Percentiles rank a stretch among this genome's conserved stretches.
These are phyloP conservation scores for Oscheius myriophilus DNA, from an alignment of 2,888 invertebrate species.

Conservation along the genomic window DNA sequence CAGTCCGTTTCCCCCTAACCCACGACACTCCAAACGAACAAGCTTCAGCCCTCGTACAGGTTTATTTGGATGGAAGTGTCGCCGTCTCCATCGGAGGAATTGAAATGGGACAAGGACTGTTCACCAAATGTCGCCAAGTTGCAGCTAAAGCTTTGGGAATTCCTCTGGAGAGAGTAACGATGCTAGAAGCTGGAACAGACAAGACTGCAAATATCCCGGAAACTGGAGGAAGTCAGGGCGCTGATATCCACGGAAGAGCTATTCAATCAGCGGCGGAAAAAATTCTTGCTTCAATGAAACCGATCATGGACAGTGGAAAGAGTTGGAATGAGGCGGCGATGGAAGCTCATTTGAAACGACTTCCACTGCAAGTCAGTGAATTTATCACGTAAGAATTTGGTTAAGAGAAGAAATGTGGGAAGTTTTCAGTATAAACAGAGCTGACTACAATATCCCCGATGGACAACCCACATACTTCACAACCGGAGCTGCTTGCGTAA, in stretches of 20 bases:
- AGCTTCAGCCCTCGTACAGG: constrained; percentile 84
- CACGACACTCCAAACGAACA: constrained; percentile 52
- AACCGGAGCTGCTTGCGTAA: constrained; percentile 84
- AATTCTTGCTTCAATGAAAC: constrained; percentile 74
- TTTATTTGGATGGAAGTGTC: constrained; percentile 85
- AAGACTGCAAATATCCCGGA: constrained; percentile 83
- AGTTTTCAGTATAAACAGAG: constrained; percentile 44
- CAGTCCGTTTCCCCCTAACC: constrained; percentile 86
- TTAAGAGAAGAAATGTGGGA: constrained; percentile 77
- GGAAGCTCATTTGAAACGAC: constrained; percentile 36
- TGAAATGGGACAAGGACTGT: constrained; percentile 95
- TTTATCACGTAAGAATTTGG: constrained; percentile 42
- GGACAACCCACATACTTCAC: constrained; percentile 79
- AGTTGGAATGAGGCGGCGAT: constrained; percentile 43
- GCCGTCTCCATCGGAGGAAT: constrained; percentile 84
- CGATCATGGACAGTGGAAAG: constrained; percentile 73
- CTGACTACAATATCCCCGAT: constrained; percentile 32
- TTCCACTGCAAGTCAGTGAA: constrained; percentile 52
- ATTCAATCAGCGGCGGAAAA: constrained; percentile 79
- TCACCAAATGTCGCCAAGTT: constrained; percentile 89
- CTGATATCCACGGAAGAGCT: constrained; percentile 91
- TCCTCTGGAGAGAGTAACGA: constrained; percentile 47
- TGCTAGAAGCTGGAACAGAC: constrained; percentile 55
- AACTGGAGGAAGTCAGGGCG: constrained; percentile 86
- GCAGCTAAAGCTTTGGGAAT: constrained; percentile 78